Evolutionary conservation across 2,888 invertebrate genomes (phyloP).

Genomic region (Spodoptera picta): DNA sequence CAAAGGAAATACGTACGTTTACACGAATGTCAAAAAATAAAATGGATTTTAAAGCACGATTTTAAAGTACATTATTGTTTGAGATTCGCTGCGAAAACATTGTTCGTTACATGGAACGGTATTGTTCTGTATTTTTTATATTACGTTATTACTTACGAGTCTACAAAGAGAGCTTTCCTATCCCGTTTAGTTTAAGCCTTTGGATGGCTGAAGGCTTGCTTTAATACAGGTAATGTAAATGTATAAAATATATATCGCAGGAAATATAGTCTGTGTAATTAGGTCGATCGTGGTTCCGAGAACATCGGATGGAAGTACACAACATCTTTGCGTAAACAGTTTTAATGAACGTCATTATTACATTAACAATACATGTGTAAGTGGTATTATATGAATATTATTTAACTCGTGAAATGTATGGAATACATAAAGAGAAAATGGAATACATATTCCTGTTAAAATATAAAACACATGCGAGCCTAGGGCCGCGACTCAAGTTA

Average conservation of each 20-base stretch:
- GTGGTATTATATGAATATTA: conserved; percentile 58
- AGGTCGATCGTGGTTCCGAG: conserved; percentile 21
- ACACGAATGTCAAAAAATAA: conserved; percentile 37
- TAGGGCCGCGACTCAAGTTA: conserved; percentile 46
- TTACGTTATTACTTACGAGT: conserved; percentile 45
- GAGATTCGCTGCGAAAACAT: conserved; percentile 22
- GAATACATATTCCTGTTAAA: conserved; percentile 67
- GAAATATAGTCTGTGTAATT: conserved; percentile 25
- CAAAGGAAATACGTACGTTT: too few species aligned
- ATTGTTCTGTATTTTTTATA: conserved; percentile 33
- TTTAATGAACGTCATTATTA: conserved; percentile 52
- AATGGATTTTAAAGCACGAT: conserved; percentile 28
- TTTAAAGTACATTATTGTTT: conserved; percentile 30
- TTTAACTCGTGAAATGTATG: conserved; percentile 59
- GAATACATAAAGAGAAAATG: conserved; percentile 63
- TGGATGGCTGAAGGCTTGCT: conserved; percentile 24
- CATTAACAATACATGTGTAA: conserved; percentile 47
- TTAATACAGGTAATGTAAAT: conserved; percentile 24
- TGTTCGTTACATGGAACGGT: conserved; percentile 26
- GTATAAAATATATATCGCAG: conserved; percentile 33
- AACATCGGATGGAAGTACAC: conserved; percentile 18
- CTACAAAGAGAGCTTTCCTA: conserved; percentile 30
- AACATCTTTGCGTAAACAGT: conserved; percentile 39
- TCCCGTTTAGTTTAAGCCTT: conserved; percentile 32
- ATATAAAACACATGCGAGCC: conserved; percentile 69